Conservation (phyloP, 2,797 vertebrate species). For the Kryptolebias ocellatus region DNA sequence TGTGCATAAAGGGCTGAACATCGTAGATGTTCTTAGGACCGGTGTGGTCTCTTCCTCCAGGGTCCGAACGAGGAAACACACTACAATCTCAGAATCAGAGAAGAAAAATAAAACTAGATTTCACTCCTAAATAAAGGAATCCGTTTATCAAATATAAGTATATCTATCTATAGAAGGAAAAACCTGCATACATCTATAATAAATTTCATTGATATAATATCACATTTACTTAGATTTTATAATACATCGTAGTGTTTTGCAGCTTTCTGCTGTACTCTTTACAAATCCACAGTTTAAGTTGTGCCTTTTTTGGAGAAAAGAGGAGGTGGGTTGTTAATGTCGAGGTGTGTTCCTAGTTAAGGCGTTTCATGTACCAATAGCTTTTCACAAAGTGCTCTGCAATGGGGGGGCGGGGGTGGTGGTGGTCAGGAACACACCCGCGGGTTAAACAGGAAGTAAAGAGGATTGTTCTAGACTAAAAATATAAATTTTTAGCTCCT, state of each 20-base stretch:
- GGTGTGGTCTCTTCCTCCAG: slow-evolving; percentile 37
- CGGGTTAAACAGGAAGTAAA: slow-evolving; percentile 32
- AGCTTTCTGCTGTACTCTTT: slow-evolving; percentile 61
- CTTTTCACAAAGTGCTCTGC: slow-evolving; percentile 82
- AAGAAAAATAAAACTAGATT: slow-evolving; percentile 59
- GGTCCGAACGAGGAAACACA: slow-evolving; percentile 47
- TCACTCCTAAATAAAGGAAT: slow-evolving; percentile 72
- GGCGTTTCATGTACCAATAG: slow-evolving; percentile 82
- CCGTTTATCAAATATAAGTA: slow-evolving; percentile 80
- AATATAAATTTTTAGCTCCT: slow-evolving; percentile 58
- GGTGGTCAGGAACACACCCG: slow-evolving; percentile 64
- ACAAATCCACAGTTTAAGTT: slow-evolving; percentile 79
- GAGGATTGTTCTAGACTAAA: slow-evolving; percentile 53
- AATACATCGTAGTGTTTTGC: slow-evolving; percentile 68
- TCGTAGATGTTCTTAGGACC: slow-evolving; percentile 9
- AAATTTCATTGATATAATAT: slow-evolving; percentile 74
- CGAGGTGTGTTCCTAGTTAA: slow-evolving; percentile 78
- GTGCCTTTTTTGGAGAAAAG: slow-evolving; percentile 72
- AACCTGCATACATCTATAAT: slow-evolving; percentile 77
- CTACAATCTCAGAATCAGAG: slow-evolving; percentile 48
- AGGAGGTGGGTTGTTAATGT: slow-evolving; percentile 49
- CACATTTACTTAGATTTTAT: slow-evolving; percentile 67
- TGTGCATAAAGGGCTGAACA: slow-evolving; percentile 15
- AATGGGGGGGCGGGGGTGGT: neutral
- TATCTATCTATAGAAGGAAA: slow-evolving; percentile 69